Percentiles rank a stretch among this genome's conserved stretches.
Evolutionary conservation across 1,140 invertebrate species (phyloP).

Genomic region (Drosophila willistoni): DNA sequence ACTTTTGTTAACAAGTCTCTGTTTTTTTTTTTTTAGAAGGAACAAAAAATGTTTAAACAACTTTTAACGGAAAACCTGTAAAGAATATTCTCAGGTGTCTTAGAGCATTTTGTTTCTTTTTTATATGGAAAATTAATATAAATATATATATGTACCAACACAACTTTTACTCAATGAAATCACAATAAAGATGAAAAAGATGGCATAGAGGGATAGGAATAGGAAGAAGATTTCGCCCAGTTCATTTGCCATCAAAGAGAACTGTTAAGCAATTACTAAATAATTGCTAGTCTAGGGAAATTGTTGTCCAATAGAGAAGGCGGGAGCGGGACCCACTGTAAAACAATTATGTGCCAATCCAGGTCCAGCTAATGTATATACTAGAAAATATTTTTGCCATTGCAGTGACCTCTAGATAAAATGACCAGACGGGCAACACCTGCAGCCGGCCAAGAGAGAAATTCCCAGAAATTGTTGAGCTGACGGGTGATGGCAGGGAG

Average conservation of each 20-base stretch:
- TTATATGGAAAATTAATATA: too few relatives aligned
- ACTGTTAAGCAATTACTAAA: constrained; percentile 43
- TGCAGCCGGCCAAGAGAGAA: constrained; percentile 19
- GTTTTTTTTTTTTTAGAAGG: too few relatives aligned
- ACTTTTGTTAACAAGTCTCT: too few relatives aligned
- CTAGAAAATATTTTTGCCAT: constrained; percentile 38
- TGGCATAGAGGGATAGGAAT: background rate
- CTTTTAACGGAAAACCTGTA: too few relatives aligned
- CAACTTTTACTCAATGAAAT: too few relatives aligned
- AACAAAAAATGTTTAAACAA: too few relatives aligned
- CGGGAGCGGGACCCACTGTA: background rate
- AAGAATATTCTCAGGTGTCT: too few relatives aligned
- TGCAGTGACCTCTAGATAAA: constrained; percentile 57
- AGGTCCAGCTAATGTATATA: constrained; percentile 39
- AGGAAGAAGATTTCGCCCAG: background rate
- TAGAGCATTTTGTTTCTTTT: too few relatives aligned
- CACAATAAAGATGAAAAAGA: background rate
- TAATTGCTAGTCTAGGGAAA: constrained; percentile 39
- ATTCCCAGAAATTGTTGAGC: too few relatives aligned
- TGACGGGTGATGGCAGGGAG: too few relatives aligned
- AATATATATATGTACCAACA: too few relatives aligned
- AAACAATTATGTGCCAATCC: constrained; percentile 14
- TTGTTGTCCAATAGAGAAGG: background rate
- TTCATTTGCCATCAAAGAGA: background rate
- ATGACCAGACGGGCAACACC: constrained; percentile 39